A percentile compares a stretch with the other conserved stretches of the same genome.
These are phyloP conservation scores for Rhimphoctona megacephalus DNA, from an alignment of 2,888 invertebrate genomes.

Conservation along the genomic window DNA sequence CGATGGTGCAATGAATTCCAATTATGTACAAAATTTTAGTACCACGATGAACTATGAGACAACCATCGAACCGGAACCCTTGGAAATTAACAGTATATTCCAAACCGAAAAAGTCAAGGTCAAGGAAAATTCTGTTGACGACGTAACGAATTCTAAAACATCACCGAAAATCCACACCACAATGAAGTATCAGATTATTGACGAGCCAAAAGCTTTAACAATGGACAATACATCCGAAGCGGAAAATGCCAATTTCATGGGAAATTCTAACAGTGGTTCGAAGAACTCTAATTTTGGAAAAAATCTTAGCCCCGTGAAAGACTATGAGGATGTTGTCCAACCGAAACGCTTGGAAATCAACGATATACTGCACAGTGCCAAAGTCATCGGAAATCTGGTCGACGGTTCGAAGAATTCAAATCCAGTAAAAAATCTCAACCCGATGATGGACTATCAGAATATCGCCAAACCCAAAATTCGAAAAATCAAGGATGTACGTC, in stretches of 20 bases:
- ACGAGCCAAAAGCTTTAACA: not conserved
- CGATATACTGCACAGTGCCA: not conserved
- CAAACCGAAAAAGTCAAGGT: not conserved
- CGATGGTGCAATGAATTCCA: not conserved
- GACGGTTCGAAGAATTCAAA: not conserved
- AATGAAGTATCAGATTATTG: not conserved
- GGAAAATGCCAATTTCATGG: not conserved
- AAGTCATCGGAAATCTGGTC: too few species aligned
- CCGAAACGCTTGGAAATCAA: not conserved
- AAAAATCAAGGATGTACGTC: not conserved
- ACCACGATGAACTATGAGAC: not conserved
- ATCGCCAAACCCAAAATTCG: not conserved
- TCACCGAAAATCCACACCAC: too few species aligned
- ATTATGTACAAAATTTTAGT: not conserved
- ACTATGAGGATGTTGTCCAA: not conserved
- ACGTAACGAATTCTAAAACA: not conserved
- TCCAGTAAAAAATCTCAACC: not conserved
- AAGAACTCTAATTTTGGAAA: not conserved
- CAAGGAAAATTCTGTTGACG: not conserved
- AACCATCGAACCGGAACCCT: not conserved
- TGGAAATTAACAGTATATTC: not conserved
- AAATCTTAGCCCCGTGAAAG: not conserved
- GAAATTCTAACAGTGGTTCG: not conserved
- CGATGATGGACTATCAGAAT: not conserved
- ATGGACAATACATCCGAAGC: not conserved